Base-by-base conservation (phyloP, 2,113 vertebrate species). In the Heterocephalus glaber region DNA sequence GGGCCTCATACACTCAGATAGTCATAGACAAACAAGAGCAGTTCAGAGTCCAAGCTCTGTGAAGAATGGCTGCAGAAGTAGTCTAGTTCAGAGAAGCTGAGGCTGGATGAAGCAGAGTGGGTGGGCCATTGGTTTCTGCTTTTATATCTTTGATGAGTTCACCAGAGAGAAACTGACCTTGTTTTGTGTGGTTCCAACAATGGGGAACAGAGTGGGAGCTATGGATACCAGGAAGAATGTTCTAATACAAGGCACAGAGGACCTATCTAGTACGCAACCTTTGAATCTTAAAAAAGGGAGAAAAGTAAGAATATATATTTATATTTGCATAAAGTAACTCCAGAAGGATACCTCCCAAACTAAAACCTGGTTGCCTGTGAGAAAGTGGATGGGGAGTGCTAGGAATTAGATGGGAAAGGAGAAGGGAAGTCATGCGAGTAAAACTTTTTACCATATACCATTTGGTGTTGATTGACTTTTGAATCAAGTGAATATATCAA, bases 391-490 rank as follows among this genome's bases (percentile, higher is more conserved):
- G 8, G 22, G 17, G 12, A 7, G 4, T 61, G 26, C 7, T 44
- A 54, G 54, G 61, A 93, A 84, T 0, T 85, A n/a, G 65, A 47
- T 7, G 24, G 44, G 47, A 24, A 72, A 61, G 38, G 30, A 38
- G 41, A 8, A 1, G 33, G 16, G 10, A 47, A 38, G 17, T 26
- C 26, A 4, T 9, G 3, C 3, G 61, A 83, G 41, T 72, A 28
- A 79, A 38, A 61, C 22, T 60, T 94, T 92, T 58, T 52, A 77
- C 44, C 5, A 20, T 35, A n/a, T 35, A 35, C 14, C 22, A 60
- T 58, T 92, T 95, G 58, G 49, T 72, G 28, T 35, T 81, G 19
- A 52, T 92, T 88, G 72, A 90, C 17, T 90, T 94, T 63, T 72
- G 58, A 95, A 90, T 30, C 26, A 70, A 41, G 26, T 83, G 41